Evolutionary conservation across 2,888 invertebrate species (phyloP).

Genomic region (Callyntrura guangdongensis): DNA sequence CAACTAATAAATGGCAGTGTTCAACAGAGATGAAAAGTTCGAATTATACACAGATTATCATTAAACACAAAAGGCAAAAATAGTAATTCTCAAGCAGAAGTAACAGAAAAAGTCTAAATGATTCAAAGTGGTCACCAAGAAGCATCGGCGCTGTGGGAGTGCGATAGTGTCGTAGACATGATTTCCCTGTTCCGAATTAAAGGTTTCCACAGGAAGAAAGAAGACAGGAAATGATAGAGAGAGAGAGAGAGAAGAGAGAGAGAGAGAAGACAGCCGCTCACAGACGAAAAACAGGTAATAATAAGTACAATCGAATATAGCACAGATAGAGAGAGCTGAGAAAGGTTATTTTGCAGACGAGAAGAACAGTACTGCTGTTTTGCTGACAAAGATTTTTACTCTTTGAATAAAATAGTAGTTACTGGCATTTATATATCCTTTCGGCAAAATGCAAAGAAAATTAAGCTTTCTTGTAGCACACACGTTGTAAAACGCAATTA

Average conservation of each 20-base stretch:
- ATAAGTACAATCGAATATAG: conserved; percentile 10
- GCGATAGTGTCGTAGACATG: conserved; percentile 82
- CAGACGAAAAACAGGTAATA: not conserved
- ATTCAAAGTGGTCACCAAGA: conserved; percentile 81
- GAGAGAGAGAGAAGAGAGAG: not conserved
- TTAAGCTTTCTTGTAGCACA: not conserved
- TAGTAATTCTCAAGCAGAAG: not conserved
- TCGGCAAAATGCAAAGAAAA: not conserved
- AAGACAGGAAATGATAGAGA: conserved; percentile 7
- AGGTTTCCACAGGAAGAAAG: conserved; percentile 2
- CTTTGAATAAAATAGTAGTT: not conserved
- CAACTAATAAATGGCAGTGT: no score
- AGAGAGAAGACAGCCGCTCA: conserved; percentile 1
- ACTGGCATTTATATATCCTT: not conserved
- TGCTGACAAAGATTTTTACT: not conserved
- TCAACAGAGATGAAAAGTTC: no score
- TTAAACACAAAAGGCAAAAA: not conserved
- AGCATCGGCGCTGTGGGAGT: conserved; percentile 84
- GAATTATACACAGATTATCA: no score
- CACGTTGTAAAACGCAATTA: not conserved
- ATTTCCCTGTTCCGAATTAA: conserved; percentile 52
- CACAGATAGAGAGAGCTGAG: not conserved
- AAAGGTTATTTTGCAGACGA: not conserved
- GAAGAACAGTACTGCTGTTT: not conserved
- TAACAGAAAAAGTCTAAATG: conserved; percentile 56